Evolutionary conservation across 2,797 vertebrate species (phyloP), one percentile per base, ranked within the genome.

Genomic region (Heterohyrax brucei): DNA sequence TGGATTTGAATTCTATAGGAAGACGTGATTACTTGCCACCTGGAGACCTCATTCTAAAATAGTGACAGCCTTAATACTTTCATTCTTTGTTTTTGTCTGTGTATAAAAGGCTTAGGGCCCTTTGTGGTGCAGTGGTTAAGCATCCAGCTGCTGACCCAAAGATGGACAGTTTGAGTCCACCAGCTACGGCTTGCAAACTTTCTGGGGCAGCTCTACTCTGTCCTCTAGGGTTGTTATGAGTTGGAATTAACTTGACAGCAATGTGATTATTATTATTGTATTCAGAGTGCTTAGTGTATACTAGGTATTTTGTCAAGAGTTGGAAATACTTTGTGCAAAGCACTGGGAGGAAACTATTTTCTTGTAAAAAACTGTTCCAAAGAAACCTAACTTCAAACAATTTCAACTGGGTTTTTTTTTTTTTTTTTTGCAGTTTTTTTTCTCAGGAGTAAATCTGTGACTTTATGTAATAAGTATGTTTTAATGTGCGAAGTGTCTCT

Each of bases 341-440:
- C 1, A 46, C 13, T 30, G n/a, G 56, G 59, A 93, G 19, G 68
- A 89, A 78, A 76, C 18, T 76, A 61, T 79, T 66, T 93, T 72
- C 44, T 30, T 56, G 48, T 77, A 26, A 82, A 94, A 89, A 90
- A 39, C 13, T 28, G n/a, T 88, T 70, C 50, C 22, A 66, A 48
- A 48, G 22, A 26, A 91, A 84, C 21, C 8, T 77, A 13, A 68
- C 6, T 56, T 94, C 46, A 77, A 24, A 12, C 76, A 84, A 84
- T 59, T 94, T 91, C 39, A 61, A 33, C 21, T 87, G 81, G 75
- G 13, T 75, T 93, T 59, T 73, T 93, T 87, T 68, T 84, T 93
- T 80, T 39, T 82, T 62, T 18, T 10, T 79, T 73, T 93, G 13
- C 24, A n/a, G 3, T 68, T 84, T 93, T 80, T 80, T 82, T 62